Evolutionary conservation across 23 tunicate genomes (phyloP), one percentile per base, ranked within the genome.

Genomic region (Ciona savignyi): DNA sequence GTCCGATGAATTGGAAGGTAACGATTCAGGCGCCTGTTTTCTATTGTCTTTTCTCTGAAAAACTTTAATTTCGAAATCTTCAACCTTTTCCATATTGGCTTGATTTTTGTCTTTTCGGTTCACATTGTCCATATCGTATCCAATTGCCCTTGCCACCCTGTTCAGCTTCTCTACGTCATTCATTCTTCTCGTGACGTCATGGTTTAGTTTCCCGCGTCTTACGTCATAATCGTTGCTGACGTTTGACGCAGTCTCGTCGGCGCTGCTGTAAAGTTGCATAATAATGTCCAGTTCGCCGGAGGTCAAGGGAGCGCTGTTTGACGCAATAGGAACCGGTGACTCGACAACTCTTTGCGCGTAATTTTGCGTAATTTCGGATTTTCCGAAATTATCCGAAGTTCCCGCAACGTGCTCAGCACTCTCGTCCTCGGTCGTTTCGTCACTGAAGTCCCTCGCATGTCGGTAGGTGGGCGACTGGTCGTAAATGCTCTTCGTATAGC

Each of bases 71-170:
- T 88, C 87, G 67, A 78, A 88, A 65, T 88, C 80, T 31, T 88
- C 96, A 23, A 84, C 68, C 77, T 77, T 77, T 2, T 77, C 89
- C 69, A 82, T 27, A 9, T 82, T 67, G 6, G 33, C 35, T 23
- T 29, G 25, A 66, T 66, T 4, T 22, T 32, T 35, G 2, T 25
- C 20, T 63, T 60, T 70, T 25, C 26, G 63, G 30, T n/a, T 69
- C 3, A 73, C 25, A 22, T 81, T 81, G 0, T 51, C 71, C 25
- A 74, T 62, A 35, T 85, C 67, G 42, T 77, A 83, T 20, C 97
- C 97, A 32, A 90, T 83, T 1, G 97, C 83, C 21, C 70, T 70
- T 32, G 97, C 97, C n/a, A 90, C 68, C 35, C 78, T 82, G 9
- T 72, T 66, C 48, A 65, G 77, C 62, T 49, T 32, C 4, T 35